Base-by-base conservation (phyloP, 2,888 invertebrate species). In the Ditula angustiorana region DNA sequence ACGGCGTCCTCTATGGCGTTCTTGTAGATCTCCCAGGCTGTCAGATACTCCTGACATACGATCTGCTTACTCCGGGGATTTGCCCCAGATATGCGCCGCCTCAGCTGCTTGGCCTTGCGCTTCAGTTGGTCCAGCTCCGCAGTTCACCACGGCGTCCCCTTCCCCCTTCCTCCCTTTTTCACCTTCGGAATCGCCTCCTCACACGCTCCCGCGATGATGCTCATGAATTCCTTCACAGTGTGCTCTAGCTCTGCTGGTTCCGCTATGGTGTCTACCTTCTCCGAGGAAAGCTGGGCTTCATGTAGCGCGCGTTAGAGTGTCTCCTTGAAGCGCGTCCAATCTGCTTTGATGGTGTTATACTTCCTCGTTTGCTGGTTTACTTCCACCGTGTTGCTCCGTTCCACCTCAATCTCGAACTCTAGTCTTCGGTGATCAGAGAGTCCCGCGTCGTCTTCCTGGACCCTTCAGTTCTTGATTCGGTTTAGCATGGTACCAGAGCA, bases 401-500 rank as follows among this genome's bases (percentile, higher is more conserved):
- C 26, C 26, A 5, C 3, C 5, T 26, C 5, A 4, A 16, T 16
- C 16, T 16, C 24, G 23, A 63, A 61, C 0, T 8, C 3, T 3
- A 68, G 49, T 3, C 41, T 33, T 7, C 61, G 63, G 59, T 68
- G 66, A 35, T 68, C 68, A 8, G 68, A 68, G 8, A 52, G 33
- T 0, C 33, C 55, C 4, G 49, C 49, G 7, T 60, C 0, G 1
- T 37, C 49, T 4, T 46, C 33, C 0, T 61, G 58, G 1, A 69
- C 66, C 5, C 10, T 61, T 66, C 69, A 69, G 1, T 61, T 50
- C 1, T 49, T 24, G 0, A 65, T 16, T 2, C 8, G 8, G 2
- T 10, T n/a, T 8, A 69, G 52, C 35, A 67, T 3, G 11, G 55
- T 24, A 8, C 8, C 3, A 0, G 61, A 26, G 37, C 69, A 69